Conservation (phyloP, 2,113 vertebrate genomes). For the Catharus minimus region DNA sequence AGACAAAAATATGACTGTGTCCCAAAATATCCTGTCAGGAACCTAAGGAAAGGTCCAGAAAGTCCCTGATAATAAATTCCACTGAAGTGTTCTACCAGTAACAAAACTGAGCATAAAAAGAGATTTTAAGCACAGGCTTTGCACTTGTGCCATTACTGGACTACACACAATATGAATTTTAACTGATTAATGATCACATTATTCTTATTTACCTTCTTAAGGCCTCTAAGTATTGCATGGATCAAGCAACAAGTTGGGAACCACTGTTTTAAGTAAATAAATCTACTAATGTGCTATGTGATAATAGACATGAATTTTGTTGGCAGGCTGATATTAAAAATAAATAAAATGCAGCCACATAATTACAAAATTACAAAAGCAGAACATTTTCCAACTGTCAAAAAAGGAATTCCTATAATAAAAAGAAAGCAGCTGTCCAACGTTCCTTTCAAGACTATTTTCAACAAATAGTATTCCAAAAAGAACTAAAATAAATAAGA, state of each 20-base stretch:
- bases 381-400: neutral
- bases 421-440: neutral
- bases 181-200: neutral
- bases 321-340: neutral
- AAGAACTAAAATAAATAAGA: neutral
- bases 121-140: neutral
- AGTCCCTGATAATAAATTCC: neutral
- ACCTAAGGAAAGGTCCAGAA: neutral
- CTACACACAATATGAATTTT: neutral
- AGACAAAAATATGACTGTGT: neutral
- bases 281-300: neutral
- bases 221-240: neutral
- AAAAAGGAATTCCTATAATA: neutral
- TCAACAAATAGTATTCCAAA: neutral
- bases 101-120: neutral
- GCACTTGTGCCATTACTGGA: neutral
- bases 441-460: neutral
- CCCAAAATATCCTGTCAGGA: neutral
- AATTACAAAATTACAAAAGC: neutral
- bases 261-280: neutral
- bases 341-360: neutral
- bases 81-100: neutral
- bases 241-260: neutral
- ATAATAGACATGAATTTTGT: neutral
- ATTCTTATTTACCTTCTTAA: neutral